These are phyloP conservation scores for Scarus forsteni DNA, from an alignment of 2,797 vertebrate genomes.

Conservation along the genomic window DNA sequence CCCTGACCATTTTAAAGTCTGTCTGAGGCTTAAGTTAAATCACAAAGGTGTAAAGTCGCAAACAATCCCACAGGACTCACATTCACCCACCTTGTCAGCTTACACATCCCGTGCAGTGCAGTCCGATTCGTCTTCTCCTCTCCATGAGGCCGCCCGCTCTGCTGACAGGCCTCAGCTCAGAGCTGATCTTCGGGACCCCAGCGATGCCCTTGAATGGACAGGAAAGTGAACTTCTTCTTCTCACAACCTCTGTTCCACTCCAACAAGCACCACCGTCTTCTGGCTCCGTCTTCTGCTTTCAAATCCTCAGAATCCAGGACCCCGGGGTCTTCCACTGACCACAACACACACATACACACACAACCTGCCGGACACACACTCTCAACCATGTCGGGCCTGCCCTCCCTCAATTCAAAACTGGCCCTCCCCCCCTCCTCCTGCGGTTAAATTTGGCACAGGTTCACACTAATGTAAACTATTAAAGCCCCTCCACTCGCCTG, in stretches of 20 bases:
- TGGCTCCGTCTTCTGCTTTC: slow-evolving; percentile 42
- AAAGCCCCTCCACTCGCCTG: slow-evolving; percentile 62
- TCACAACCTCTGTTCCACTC: slow-evolving; percentile 50
- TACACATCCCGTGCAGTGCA: slow-evolving; percentile 67
- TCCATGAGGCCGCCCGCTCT: slow-evolving; percentile 66
- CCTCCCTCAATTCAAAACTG: slow-evolving; percentile 10
- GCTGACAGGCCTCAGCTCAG: slow-evolving; percentile 56
- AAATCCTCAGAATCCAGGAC: slow-evolving; percentile 46
- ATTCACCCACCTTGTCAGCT: slow-evolving; percentile 75
- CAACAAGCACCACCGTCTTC: slow-evolving; percentile 15
- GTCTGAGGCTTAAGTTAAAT: background rate
- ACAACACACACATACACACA: slow-evolving; percentile 48
- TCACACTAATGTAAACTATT: slow-evolving; percentile 78
- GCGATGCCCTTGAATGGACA: slow-evolving; percentile 82
- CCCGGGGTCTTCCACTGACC: slow-evolving; percentile 61
- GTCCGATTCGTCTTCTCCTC: slow-evolving; percentile 35
- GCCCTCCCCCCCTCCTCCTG: slow-evolving; percentile 9
- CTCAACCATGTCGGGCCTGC: slow-evolving; percentile 61
- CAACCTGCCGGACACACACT: slow-evolving; percentile 58
- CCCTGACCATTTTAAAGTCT: background rate
- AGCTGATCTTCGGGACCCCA: slow-evolving; percentile 52
- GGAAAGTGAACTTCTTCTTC: slow-evolving; percentile 56
- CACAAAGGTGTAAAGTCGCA: background rate
- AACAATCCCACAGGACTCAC: slow-evolving; percentile 18
- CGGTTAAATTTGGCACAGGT: slow-evolving; percentile 82